These are phyloP conservation scores for Dioctria rufipes DNA, from an alignment of 2,888 invertebrate genomes.

Conservation along the genomic window DNA sequence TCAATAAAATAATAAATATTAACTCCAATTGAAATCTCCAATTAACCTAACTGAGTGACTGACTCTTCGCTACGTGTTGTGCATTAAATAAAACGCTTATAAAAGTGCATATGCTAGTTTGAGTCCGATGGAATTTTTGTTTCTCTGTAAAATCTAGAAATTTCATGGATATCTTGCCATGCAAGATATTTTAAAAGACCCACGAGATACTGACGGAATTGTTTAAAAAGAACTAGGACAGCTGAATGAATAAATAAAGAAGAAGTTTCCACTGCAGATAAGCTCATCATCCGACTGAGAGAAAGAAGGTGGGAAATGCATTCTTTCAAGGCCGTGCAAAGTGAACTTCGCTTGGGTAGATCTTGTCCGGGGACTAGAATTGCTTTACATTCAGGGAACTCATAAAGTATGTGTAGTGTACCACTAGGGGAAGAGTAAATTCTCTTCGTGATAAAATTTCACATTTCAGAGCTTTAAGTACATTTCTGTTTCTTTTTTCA, in stretches of 20 bases:
- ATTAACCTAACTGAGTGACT: too few species aligned
- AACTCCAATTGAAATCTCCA: too few species aligned
- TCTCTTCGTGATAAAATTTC: constrained; percentile 48
- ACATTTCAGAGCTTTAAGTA: constrained; percentile 47
- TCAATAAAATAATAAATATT: too few species aligned
- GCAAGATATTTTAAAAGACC: constrained; percentile 12
- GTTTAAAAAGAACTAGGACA: constrained; percentile 30
- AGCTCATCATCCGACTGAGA: constrained; percentile 30
- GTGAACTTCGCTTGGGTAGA: not conserved
- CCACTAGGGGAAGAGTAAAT: not conserved
- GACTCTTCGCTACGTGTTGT: too few species aligned
- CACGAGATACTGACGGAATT: constrained; percentile 16
- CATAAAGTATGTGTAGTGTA: not conserved
- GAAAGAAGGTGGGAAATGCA: constrained; percentile 36
- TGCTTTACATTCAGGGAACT: not conserved
- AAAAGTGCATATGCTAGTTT: not conserved
- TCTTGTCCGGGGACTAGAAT: not conserved
- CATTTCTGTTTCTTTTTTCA: constrained; percentile 32
- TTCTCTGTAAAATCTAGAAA: not conserved
- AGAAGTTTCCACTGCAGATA: constrained; percentile 29
- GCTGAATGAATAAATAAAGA: constrained; percentile 42
- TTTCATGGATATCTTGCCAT: constrained; percentile 16
- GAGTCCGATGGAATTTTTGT: not conserved
- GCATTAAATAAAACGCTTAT: too few species aligned
- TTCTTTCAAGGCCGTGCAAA: constrained; percentile 43